Conservation (phyloP, 1,140 invertebrate species). For the Pectinophora gossypiella region DNA sequence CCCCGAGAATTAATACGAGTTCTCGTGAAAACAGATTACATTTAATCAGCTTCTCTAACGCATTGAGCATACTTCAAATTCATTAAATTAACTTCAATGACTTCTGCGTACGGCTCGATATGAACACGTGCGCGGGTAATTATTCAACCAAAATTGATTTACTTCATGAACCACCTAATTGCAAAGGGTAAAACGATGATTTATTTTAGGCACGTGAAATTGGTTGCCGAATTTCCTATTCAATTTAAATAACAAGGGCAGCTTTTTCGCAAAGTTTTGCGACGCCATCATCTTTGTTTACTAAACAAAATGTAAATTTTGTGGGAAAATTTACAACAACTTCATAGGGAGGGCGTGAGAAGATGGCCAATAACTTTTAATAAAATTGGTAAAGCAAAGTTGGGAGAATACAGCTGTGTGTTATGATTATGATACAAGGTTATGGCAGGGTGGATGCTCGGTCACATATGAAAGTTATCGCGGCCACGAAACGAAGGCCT, state of each 20-base stretch:
- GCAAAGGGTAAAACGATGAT: slow-evolving; percentile 14
- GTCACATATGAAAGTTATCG: slow-evolving; percentile 33
- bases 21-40: neutral
- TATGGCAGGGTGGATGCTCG: slow-evolving; percentile 14
- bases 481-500: slow-evolving; percentile 9
- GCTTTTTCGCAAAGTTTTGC: neutral
- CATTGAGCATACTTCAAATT: neutral
- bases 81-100: neutral
- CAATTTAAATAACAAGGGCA: neutral
- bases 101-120: too few relatives aligned
- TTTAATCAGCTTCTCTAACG: slow-evolving; percentile 1
- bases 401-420: slow-evolving; percentile 21
- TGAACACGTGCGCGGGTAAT: slow-evolving; percentile 4
- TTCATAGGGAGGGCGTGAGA: neutral
- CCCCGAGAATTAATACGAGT: neutral
- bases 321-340: neutral
- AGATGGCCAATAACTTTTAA: slow-evolving; percentile 1
- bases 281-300: neutral
- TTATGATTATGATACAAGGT: slow-evolving; percentile 31
- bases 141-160: slow-evolving; percentile 10
- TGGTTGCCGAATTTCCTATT: neutral
- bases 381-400: slow-evolving; percentile 22
- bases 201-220: slow-evolving; percentile 13
- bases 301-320: slow-evolving; percentile 1
- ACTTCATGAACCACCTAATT: slow-evolving; percentile 11